phyloP scores from a whole-genome alignment of 2,113 vertebrate genomes.

The Gymnobelideus leadbeateri region DNA sequence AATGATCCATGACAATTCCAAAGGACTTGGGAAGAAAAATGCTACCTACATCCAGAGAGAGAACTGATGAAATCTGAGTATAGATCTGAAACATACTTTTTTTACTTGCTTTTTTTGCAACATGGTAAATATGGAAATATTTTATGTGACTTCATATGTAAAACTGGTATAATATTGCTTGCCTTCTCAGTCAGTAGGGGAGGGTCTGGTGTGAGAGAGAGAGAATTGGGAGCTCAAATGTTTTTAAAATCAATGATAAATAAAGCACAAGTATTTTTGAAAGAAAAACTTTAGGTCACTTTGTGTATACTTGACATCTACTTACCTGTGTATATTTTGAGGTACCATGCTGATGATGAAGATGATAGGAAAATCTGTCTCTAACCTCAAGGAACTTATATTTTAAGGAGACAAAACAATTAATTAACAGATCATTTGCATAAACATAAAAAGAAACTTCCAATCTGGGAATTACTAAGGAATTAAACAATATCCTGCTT shows the following conservation, averaged over 20 bases:
- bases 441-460: constrained; percentile 78
- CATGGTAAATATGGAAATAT: neutral
- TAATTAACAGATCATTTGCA: neutral
- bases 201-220: neutral
- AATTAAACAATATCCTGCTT: constrained; percentile 85
- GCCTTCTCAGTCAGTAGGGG: neutral
- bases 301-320: neutral
- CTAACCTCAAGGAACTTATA: neutral
- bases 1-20: neutral
- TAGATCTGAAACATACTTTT: neutral
- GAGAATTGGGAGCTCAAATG: neutral
- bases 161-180: neutral
- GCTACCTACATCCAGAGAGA: neutral
- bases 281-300: neutral
- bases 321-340: neutral
- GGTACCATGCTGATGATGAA: neutral
- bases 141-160: neutral
- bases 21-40: neutral
- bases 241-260: neutral
- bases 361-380: neutral
- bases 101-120: neutral
- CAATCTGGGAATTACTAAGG: constrained; percentile 87
- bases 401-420: neutral
- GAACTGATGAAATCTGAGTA: neutral
- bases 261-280: neutral